phyloP scores from a whole-genome alignment of 1,140 invertebrate genomes.

The Phymastichus coffea region DNA sequence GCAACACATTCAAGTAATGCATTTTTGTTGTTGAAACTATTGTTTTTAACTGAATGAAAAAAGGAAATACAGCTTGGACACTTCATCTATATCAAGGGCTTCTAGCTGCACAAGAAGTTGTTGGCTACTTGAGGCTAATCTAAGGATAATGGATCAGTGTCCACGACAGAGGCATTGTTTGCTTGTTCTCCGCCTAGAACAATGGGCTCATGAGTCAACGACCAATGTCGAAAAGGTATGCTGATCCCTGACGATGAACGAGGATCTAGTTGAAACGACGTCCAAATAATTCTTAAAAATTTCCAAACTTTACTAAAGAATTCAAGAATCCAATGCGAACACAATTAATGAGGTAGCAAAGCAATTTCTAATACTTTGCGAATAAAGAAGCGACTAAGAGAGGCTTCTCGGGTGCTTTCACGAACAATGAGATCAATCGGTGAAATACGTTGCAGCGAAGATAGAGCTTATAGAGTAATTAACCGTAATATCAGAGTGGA shows the following conservation, averaged over 20 bases:
- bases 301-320: no score
- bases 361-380: no score
- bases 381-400: no score
- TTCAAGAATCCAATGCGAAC: no score
- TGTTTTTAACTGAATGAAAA: neutral
- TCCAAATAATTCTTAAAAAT: no score
- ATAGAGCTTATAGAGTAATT: slow-evolving; percentile 37
- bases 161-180: slow-evolving; percentile 37
- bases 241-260: slow-evolving; percentile 30
- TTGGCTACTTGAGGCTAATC: slow-evolving; percentile 34
- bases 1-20: neutral
- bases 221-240: slow-evolving; percentile 39
- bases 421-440: neutral
- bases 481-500: slow-evolving; percentile 44
- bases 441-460: slow-evolving; percentile 13
- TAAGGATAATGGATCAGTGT: slow-evolving; percentile 39
- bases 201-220: slow-evolving; percentile 44
- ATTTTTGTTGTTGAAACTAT: neutral
- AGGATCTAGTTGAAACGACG: slow-evolving; percentile 6
- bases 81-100: neutral
- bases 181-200: slow-evolving; percentile 40
- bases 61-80: neutral
- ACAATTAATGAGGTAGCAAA: no score
- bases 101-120: neutral
- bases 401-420: no score